phyloP scores from a whole-genome alignment of 1,140 invertebrate genomes.

The Oedothorax gibbosus region DNA sequence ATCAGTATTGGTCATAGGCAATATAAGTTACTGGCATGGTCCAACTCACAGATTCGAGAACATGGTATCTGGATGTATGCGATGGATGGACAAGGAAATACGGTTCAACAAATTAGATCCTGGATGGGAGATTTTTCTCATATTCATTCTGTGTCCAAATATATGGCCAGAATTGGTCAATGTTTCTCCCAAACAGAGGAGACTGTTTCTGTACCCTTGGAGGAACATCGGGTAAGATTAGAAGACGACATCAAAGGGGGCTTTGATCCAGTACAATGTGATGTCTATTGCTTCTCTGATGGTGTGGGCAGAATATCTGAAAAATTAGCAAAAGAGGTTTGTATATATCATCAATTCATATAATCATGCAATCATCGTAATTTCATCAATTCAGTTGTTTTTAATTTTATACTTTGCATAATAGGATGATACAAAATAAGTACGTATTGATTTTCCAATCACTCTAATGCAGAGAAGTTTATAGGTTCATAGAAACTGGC shows the following conservation, averaged over 20 bases:
- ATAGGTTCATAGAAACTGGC: too few relatives aligned
- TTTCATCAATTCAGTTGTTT: too few relatives aligned
- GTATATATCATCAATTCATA: not conserved
- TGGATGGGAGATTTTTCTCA: slow-evolving; percentile 66
- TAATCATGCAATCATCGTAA: too few relatives aligned
- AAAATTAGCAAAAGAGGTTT: slow-evolving; percentile 46
- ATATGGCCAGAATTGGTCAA: slow-evolving; percentile 66
- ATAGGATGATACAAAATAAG: too few relatives aligned
- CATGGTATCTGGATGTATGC: slow-evolving; percentile 66
- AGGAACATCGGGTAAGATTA: not conserved
- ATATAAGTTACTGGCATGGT: slow-evolving; percentile 65
- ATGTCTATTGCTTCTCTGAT: slow-evolving; percentile 61
- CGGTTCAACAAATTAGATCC: slow-evolving; percentile 58
- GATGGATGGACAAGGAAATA: slow-evolving; percentile 56
- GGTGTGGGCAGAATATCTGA: slow-evolving; percentile 59
- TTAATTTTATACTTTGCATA: too few relatives aligned
- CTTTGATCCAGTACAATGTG: slow-evolving; percentile 26
- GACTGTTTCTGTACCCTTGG: slow-evolving; percentile 35
- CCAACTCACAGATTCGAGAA: slow-evolving; percentile 65
- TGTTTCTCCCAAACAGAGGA: slow-evolving; percentile 65
- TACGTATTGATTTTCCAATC: too few relatives aligned
- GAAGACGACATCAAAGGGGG: slow-evolving; percentile 51
- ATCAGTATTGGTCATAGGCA: slow-evolving; percentile 60
- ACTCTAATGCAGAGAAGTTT: too few relatives aligned
- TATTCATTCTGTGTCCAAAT: slow-evolving; percentile 64